Evolutionary conservation across 2,113 vertebrate species (phyloP), one percentile per base, ranked within the genome.

Genomic region (Pelecanoides urinatrix): DNA sequence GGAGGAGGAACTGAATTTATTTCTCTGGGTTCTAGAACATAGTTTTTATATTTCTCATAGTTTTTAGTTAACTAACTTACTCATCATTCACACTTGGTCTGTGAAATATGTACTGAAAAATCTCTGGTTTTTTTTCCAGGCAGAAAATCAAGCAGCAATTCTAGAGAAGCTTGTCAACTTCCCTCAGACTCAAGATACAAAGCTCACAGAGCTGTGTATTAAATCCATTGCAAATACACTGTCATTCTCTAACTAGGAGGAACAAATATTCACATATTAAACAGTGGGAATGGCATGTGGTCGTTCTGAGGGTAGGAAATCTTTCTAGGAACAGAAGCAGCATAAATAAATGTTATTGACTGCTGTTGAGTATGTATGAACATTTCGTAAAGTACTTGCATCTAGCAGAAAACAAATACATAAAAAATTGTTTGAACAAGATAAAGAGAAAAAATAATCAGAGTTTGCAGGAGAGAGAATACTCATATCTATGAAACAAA

Each of bases 31-130:
- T 90, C 75, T 94, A 86, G 94, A 92, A 92, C 42, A 5, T 9
- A 76, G 27, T 75, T 93, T 92, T 72, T 66, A 86, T 56, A 75
- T 95, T 95, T 75, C 36, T 94, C 44, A 72, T 89, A 49, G 45
- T 87, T 90, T 88, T 91, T 68, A 42, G 77, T 87, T 88, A 96
- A 95, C 88, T 85, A 92, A 93, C 88, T 94, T 96, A 92, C 88
- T 96, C 92, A 90, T 95, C 76, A 16, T 97, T 96, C 96, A 73
- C 86, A 92, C 93, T 97, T 70, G 14, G 52, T 86, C 86, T 96
- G 80, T 81, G 83, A 94, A 92, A 92, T 68, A 84, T 61, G 56
- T 15, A 84, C 49, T 68, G 79, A 81, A 92, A 95, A 95, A 92
- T 67, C 42, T 83, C 55, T 49, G 7, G n/a, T n/a, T 0, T 74